Evolutionary conservation across 2,797 vertebrate genomes (phyloP).

Genomic region (Amphiprion clarkii): DNA sequence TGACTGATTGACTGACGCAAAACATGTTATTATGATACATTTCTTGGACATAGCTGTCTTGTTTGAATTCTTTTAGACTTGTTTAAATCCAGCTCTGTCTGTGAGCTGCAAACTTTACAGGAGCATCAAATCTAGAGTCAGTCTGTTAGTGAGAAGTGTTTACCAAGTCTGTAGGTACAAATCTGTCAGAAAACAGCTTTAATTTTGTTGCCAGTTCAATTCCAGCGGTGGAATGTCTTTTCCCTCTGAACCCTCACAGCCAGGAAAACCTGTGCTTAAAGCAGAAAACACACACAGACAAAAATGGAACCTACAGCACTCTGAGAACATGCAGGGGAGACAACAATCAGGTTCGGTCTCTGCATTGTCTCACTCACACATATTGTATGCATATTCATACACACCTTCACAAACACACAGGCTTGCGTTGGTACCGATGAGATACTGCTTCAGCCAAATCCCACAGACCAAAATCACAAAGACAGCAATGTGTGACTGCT

Average conservation of each 20-base stretch:
- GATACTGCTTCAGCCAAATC: not conserved
- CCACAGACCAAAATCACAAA: conserved; percentile 16
- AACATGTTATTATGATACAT: too few species aligned
- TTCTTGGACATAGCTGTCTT: not conserved
- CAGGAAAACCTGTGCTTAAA: conserved; percentile 14
- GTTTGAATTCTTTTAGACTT: too few species aligned
- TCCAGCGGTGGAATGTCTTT: conserved; percentile 33
- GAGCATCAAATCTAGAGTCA: conserved; percentile 1
- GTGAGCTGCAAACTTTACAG: not conserved
- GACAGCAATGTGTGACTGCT: conserved; percentile 7
- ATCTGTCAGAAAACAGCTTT: conserved; percentile 7
- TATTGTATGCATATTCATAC: conserved; percentile 30
- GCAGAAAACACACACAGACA: not conserved
- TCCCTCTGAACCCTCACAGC: conserved; percentile 23
- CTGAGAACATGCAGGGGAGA: conserved; percentile 9
- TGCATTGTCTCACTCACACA: conserved; percentile 28
- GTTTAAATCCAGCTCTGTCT: too few species aligned
- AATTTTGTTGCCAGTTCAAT: conserved; percentile 3
- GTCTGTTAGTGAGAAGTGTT: not conserved
- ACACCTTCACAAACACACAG: not conserved
- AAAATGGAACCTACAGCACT: not conserved
- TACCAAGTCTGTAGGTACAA: conserved; percentile 14
- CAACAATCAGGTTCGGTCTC: conserved; percentile 33
- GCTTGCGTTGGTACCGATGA: conserved; percentile 13
- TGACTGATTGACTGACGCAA: too few species aligned